Evolutionary conservation across 2,113 vertebrate species (phyloP), one percentile per base, ranked within the genome.

Genomic region (Tympanuchus pallidicinctus): DNA sequence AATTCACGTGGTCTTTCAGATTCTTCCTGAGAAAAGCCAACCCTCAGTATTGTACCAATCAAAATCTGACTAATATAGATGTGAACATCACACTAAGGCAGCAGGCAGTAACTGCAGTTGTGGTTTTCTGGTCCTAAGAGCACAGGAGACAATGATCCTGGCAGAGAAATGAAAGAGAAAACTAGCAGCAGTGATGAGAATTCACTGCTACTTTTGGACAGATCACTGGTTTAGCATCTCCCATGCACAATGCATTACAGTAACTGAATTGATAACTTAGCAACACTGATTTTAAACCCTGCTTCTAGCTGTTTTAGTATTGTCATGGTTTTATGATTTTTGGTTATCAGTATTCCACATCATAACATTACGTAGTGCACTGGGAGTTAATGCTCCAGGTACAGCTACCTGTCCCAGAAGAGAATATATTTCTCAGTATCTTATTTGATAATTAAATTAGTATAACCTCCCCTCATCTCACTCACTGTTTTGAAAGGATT

Each of bases 11-110:
- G 18, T 27, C 47, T 67, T 52, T 42, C n/a, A 6, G 1, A 28
- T 57, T 61, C 28, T 59, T 82, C 61, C 18, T 36, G 11, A 64
- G 18, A 11, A 69, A 74, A 2, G 11, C 7, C 30, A 28, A 3
- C 0, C 30, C 7, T 52, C 1, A 0, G 6, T 24, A 78, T 1
- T 8, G 28, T 11, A 82, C 27, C 36, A n/a, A 67, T 47, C 19
- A 88, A 90, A 79, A 72, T 12, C 5, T 34, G 13, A 4, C 48
- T 86, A 28, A 60, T 8, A 20, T 4, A 6, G 57, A 59, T 20
- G 9, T 32, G 15, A 76, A 24, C 16, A 45, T 2, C 47, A 27
- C 38, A 67, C 38, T 25, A 85, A 69, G 21, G 25, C 30, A 70
- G 40, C 3, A 15, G 27, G 19, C 50, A n/a, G 48, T 7, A 54